Conservation (phyloP, 2,113 vertebrate genomes). For the Notarius quadriscutis region DNA sequence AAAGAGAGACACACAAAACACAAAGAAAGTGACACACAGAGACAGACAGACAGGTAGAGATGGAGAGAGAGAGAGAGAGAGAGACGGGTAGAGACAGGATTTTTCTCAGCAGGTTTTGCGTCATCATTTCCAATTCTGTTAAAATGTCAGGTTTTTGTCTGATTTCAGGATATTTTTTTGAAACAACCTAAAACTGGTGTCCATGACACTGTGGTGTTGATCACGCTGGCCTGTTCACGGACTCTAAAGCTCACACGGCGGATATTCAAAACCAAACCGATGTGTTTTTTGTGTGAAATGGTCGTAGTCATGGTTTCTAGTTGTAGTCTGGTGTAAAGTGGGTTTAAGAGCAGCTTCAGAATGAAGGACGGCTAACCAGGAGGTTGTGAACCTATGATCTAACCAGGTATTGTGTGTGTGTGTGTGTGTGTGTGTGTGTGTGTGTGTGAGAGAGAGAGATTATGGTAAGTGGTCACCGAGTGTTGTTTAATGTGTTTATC, state of each 20-base stretch:
- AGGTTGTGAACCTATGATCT: not conserved
- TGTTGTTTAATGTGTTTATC: slow-evolving; percentile 53
- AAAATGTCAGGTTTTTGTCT: not conserved
- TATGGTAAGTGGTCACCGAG: slow-evolving; percentile 49
- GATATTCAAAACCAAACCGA: not conserved
- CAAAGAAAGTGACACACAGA: not conserved
- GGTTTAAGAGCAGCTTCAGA: not conserved
- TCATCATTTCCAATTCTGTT: not conserved
- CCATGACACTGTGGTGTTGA: not conserved
- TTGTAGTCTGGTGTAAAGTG: not conserved
- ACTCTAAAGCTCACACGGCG: not conserved
- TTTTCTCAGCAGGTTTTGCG: not conserved
- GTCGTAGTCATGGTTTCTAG: not conserved
- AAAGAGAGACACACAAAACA: not conserved
- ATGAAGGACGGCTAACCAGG: not conserved
- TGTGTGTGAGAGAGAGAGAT: slow-evolving; percentile 4
- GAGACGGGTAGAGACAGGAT: not conserved
- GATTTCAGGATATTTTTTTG: not conserved
- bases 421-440: slow-evolving; percentile 13
- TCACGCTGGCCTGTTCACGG: not conserved
- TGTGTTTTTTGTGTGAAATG: not conserved
- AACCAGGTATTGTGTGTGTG: not conserved
- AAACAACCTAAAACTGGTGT: not conserved
- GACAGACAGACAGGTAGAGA: not conserved
- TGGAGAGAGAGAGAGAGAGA: not conserved